Conservation (phyloP, 2,888 invertebrate genomes). For the Nemoura dubitans region DNA sequence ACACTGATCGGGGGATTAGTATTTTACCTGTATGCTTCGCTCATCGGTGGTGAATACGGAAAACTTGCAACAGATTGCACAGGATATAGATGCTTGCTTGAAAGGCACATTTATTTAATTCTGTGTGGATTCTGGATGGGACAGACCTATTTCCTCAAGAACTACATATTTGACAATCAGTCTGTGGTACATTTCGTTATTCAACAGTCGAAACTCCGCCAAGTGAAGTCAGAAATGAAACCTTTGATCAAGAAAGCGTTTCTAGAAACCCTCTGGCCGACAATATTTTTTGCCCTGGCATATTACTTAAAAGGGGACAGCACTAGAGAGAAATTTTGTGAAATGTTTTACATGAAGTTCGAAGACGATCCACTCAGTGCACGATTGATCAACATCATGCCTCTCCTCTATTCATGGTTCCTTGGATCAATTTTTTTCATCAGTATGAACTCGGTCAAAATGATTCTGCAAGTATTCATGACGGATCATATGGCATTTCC, state of each 20-base stretch:
- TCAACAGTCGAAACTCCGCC: constrained; percentile 74
- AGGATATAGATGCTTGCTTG: constrained; percentile 66
- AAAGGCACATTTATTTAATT: constrained; percentile 73
- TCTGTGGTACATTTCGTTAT: constrained; percentile 74
- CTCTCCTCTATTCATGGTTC: constrained; percentile 74
- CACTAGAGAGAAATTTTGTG: constrained; percentile 64
- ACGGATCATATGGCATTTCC: constrained; percentile 76
- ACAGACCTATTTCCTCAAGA: constrained; percentile 67
- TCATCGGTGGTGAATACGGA: constrained; percentile 69
- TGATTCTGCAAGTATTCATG: constrained; percentile 74
- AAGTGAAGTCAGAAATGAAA: constrained; percentile 69
- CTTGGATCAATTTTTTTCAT: constrained; percentile 74
- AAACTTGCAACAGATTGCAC: constrained; percentile 64
- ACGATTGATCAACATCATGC: constrained; percentile 62
- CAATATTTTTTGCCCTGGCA: constrained; percentile 67
- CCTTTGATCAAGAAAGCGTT: constrained; percentile 69
- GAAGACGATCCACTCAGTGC: constrained; percentile 65
- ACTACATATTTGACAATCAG: constrained; percentile 65
- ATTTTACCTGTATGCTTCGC: constrained; percentile 74
- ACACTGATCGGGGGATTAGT: constrained; percentile 72
- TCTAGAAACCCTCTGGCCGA: constrained; percentile 69
- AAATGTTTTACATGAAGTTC: constrained; percentile 65
- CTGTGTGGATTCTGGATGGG: constrained; percentile 76
- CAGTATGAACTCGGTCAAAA: constrained; percentile 75
- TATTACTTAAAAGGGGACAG: constrained; percentile 71